Percentiles rank a stretch among this genome's conserved stretches.
Conservation (phyloP, 2,888 invertebrate genomes). For the Cryptus armator region DNA sequence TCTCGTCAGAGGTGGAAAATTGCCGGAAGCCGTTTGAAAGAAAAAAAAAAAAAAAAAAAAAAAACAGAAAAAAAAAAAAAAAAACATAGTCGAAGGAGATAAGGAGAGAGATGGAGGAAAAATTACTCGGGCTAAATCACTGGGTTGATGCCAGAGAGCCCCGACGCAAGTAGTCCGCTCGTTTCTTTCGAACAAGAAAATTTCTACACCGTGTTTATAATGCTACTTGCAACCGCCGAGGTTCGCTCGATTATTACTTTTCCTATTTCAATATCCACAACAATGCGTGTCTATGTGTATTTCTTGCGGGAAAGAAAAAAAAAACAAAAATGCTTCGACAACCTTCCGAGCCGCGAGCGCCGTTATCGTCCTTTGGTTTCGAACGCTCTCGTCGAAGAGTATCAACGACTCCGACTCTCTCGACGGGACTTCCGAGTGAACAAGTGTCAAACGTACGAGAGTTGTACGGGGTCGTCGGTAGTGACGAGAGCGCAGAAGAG, state of each 20-base stretch:
- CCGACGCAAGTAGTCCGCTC: background rate
- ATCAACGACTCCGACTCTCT: conserved; percentile 8
- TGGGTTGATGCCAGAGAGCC: conserved; percentile 54
- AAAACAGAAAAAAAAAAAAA: conserved; percentile 23
- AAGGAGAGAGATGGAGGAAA: conserved; percentile 44
- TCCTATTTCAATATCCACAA: background rate
- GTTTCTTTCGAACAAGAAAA: conserved; percentile 10
- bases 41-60: conserved; percentile 32
- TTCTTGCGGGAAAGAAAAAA: background rate
- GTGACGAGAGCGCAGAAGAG: conserved; percentile 21
- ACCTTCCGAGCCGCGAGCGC: background rate
- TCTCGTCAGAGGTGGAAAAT: conserved; percentile 59
- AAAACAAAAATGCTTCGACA: background rate
- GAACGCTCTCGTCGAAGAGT: background rate
- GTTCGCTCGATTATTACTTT: conserved; percentile 12
- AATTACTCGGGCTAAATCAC: conserved; percentile 60
- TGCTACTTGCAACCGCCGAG: background rate
- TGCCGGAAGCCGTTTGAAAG: conserved; percentile 67
- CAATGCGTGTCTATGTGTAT: background rate
- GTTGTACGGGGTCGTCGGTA: conserved; percentile 1
- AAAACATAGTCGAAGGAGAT: background rate
- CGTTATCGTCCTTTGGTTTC: background rate
- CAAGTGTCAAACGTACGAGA: conserved; percentile 19
- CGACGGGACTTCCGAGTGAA: background rate
- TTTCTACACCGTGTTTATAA: conserved; percentile 1